Evolutionary conservation across 2,888 invertebrate genomes (phyloP).

Genomic region (Saturnia pavonia): DNA sequence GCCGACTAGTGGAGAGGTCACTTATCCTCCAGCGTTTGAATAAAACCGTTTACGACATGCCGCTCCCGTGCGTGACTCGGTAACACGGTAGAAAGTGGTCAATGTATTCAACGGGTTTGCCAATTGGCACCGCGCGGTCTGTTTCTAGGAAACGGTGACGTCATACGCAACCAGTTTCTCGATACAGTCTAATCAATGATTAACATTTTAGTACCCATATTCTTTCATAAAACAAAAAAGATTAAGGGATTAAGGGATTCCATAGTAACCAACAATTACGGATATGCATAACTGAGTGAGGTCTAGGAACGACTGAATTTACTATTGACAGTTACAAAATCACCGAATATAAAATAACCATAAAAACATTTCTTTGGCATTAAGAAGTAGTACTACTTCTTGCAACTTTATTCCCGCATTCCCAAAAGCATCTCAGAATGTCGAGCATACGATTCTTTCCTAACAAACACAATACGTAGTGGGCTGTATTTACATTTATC

Average conservation of each 20-base stretch:
- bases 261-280: not conserved
- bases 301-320: no score
- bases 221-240: not conserved
- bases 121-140: constrained; percentile 38
- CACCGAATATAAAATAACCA: no score
- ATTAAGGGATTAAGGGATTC: not conserved
- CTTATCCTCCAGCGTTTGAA: not conserved
- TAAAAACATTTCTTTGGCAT: no score
- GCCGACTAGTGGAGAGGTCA: not conserved
- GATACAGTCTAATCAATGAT: not conserved
- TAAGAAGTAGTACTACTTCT: no score
- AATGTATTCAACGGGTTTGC: constrained; percentile 33
- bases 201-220: not conserved
- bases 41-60: not conserved
- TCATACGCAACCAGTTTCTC: constrained; percentile 13
- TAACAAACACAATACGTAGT: no score
- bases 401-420: no score
- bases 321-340: no score
- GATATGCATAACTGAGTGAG: no score
- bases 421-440: no score
- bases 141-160: constrained; percentile 32
- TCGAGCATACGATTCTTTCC: no score
- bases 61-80: constrained; percentile 17
- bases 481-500: no score
- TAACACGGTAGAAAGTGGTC: constrained; percentile 33